Base-by-base conservation (phyloP, 2,888 invertebrate species). In the Chydorus sphaericus region DNA sequence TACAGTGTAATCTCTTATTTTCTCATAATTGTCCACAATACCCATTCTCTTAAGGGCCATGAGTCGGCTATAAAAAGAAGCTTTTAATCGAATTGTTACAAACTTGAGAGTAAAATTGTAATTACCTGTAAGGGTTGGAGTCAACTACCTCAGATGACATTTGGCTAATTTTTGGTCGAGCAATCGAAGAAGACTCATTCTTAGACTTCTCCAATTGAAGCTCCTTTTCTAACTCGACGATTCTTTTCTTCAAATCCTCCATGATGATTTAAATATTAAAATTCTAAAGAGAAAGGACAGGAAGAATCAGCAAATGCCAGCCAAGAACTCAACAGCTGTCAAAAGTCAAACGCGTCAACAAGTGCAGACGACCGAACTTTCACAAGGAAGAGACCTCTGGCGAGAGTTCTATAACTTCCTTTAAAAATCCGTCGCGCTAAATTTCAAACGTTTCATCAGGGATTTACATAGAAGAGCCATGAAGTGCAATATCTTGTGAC, bases 1-100 rank as follows among this genome's bases (percentile, higher is more conserved):
- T 4, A 98, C 87, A 0, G 92, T 81, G 69, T 82, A 82, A 33
- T 85, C 81, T 37, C 97, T 77, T 60, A 92, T 91, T 65, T 82
- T 82, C 73, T 97, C 96, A 69, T 98, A 98, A 70, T 99, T 90
- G 62, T 93, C 80, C 2, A 98, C 98, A 62, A 99, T 96, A 31
- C 98, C 98, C 98, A 99, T 99, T 59, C 94, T 76, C 69, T 99
- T 93, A 59, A 99, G 70, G 0, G 98, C 98, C 96, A 98, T 96
- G 14, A 97, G 73, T n/a, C 98, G 92, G 71, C 91, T 91, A 68
- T 37, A 75, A 73, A 61, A 58, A 57, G 56, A 10, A 28, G 16
- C 7, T 3, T 48, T 18, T 23, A 6, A 2, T 10, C 7, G 3
- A 30, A 18, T 29, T 2, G 4, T 4, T n/a, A 18, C 3, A 54